Conservation (phyloP, 1,140 invertebrate genomes). For the Cyclargus thomasi region DNA sequence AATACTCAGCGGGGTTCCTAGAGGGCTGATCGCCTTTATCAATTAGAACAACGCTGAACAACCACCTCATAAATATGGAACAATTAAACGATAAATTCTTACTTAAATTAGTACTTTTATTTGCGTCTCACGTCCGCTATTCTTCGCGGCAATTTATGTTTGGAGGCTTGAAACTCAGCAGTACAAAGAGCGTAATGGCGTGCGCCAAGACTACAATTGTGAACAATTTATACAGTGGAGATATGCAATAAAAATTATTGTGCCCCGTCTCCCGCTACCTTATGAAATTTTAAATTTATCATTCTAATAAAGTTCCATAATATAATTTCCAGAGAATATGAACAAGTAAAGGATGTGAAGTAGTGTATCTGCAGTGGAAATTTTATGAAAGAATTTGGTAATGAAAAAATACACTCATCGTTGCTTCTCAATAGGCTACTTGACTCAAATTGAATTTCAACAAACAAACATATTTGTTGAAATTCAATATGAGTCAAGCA, state of each 20-base stretch:
- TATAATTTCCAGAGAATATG: background rate
- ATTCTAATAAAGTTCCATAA: background rate
- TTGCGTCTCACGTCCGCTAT: slow-evolving; percentile 49
- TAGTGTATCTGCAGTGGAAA: background rate
- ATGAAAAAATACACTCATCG: background rate
- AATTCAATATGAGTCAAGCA: too few relatives aligned
- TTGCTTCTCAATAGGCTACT: too few relatives aligned
- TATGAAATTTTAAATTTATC: slow-evolving; percentile 12
- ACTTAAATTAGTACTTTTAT: slow-evolving; percentile 57
- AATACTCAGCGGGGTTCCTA: background rate
- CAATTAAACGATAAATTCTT: slow-evolving; percentile 59
- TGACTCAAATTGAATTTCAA: too few relatives aligned
- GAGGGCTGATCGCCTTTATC: slow-evolving; percentile 30
- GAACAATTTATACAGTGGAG: slow-evolving; percentile 25
- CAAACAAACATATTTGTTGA: too few relatives aligned
- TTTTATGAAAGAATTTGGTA: background rate
- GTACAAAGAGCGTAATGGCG: slow-evolving; percentile 48
- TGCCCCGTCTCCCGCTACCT: background rate
- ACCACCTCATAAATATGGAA: slow-evolving; percentile 45
- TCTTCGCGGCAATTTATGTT: slow-evolving; percentile 49
- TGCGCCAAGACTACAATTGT: slow-evolving; percentile 33
- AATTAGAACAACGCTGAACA: background rate
- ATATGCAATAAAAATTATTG: slow-evolving; percentile 12
- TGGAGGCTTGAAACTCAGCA: slow-evolving; percentile 49
- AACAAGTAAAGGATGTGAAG: background rate